A percentile compares a stretch with the other conserved stretches of the same genome.
These are phyloP conservation scores for Sakesphorus luctuosus DNA, from an alignment of 2,113 vertebrate species.

Conservation along the genomic window DNA sequence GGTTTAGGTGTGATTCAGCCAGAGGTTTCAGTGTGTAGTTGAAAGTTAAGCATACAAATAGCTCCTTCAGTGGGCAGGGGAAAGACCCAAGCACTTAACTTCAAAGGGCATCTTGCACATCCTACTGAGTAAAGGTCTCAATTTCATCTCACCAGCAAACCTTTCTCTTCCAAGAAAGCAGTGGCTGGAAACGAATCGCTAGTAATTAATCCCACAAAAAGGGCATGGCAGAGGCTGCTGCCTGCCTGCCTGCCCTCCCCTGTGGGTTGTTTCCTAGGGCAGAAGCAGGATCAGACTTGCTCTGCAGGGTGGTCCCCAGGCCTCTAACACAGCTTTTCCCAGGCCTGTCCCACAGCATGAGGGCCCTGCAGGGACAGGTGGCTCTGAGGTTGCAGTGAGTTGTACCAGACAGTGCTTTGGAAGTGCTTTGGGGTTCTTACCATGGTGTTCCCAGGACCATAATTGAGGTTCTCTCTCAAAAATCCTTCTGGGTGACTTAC, in stretches of 20 bases:
- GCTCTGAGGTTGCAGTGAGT: not conserved
- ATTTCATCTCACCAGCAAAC: not conserved
- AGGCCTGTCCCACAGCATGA: accelerated
- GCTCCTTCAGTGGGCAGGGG: not conserved
- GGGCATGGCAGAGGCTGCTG: not conserved
- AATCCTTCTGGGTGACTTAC: not conserved
- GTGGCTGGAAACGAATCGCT: not conserved
- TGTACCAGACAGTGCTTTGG: not conserved
- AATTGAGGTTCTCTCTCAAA: accelerated
- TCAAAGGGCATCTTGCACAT: not conserved
- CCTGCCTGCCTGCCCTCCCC: not conserved
- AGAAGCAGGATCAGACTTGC: not conserved
- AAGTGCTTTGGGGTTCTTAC: not conserved
- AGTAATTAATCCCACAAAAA: not conserved
- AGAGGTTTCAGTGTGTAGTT: not conserved
- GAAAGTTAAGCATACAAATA: not conserved
- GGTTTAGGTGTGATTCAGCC: not conserved
- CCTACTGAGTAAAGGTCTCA: not conserved
- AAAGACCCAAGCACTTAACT: not conserved
- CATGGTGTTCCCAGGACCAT: not conserved
- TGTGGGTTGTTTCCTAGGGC: not conserved
- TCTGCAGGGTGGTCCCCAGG: not conserved
- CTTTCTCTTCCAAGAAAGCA: not conserved
- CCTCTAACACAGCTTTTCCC: not conserved
- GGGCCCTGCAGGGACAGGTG: accelerated